phyloP scores from a whole-genome alignment of 2,113 vertebrate genomes.

The western clawed frog (Xenopus tropicalis) region UCB_Xtro_10.0 CM004451.2:25267501-25268000 shows the following conservation, averaged over 20 bases:
- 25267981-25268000: slow-evolving; percentile 63
- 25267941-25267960: slow-evolving; percentile 56
- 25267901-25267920: slow-evolving; percentile 67
- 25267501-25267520: slow-evolving; percentile 99
- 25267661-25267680: slow-evolving; percentile 39
- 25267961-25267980: slow-evolving; percentile 54
- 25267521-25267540: slow-evolving; percentile 98
- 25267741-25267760: slow-evolving; percentile 71
- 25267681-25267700: slow-evolving; percentile 27
- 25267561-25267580: slow-evolving; percentile 72
- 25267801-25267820: slow-evolving; percentile 96
- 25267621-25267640: slow-evolving; percentile 80
- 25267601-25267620: slow-evolving; percentile 80
- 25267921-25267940: slow-evolving; percentile 52
- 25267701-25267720: slow-evolving; percentile 57
- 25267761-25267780: slow-evolving; percentile 97
- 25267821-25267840: slow-evolving; percentile 80
- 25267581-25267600: slow-evolving; percentile 72
- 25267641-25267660: slow-evolving; percentile 62
- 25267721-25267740: slow-evolving; percentile 62
- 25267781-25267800: slow-evolving; percentile 90
- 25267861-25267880: slow-evolving; percentile 72
- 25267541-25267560: slow-evolving; percentile 73
- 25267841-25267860: slow-evolving; percentile 75
- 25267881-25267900: slow-evolving; percentile 70